Evolutionary conservation across 1,140 invertebrate genomes (phyloP).

Genomic region (Druon quercuslanigerum): DNA sequence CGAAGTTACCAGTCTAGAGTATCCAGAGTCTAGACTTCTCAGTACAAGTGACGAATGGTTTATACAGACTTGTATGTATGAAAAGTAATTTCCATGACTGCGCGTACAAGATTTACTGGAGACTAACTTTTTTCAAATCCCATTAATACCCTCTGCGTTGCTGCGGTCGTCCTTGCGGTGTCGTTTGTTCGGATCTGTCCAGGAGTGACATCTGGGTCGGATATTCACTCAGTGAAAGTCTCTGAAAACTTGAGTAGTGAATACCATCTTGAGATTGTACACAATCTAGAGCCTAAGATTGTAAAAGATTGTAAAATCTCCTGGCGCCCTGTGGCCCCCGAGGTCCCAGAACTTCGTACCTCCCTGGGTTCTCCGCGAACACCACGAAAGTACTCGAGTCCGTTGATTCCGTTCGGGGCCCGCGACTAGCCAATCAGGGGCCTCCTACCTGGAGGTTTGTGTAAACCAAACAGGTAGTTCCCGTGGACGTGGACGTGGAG

Average conservation of each 20-base stretch:
- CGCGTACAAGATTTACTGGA: too few relatives aligned
- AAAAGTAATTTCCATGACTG: too few relatives aligned
- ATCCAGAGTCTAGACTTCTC: too few relatives aligned
- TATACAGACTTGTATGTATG: too few relatives aligned
- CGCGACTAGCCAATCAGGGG: constrained; percentile 28
- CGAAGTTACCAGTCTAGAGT: too few relatives aligned
- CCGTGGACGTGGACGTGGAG: neutral
- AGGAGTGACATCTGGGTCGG: constrained; percentile 17
- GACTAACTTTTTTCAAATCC: too few relatives aligned
- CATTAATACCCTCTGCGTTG: neutral
- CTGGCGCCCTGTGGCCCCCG: too few relatives aligned
- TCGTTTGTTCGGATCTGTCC: neutral
- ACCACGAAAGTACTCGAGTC: constrained; percentile 42
- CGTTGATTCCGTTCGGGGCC: constrained; percentile 34
- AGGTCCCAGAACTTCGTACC: constrained; percentile 8
- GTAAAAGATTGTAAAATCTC: too few relatives aligned
- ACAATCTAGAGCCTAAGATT: neutral
- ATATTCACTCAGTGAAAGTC: neutral
- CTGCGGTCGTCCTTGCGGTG: neutral
- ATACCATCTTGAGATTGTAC: neutral
- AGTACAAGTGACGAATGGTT: too few relatives aligned
- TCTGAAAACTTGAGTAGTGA: too few relatives aligned
- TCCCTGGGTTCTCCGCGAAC: constrained; percentile 9
- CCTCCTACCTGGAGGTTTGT: constrained; percentile 40
- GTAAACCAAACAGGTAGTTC: constrained; percentile 4